Percentiles rank a stretch among this genome's conserved stretches.
These are phyloP conservation scores for Thalassarche chlororhynchos DNA, from an alignment of 2,113 vertebrate genomes.

Conservation along the genomic window DNA sequence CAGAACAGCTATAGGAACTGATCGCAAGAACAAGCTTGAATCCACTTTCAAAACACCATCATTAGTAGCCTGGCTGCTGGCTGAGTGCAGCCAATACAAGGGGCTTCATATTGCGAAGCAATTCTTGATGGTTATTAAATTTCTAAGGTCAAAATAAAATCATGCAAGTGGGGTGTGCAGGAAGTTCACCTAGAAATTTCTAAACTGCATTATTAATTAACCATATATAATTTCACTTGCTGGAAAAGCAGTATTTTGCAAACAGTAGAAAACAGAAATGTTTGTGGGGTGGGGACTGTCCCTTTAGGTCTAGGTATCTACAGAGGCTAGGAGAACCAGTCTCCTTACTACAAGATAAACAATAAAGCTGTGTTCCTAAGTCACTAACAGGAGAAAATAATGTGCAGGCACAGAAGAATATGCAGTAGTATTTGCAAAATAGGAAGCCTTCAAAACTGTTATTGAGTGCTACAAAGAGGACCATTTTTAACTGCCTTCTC, in stretches of 20 bases:
- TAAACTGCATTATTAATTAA: neutral
- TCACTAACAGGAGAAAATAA: neutral
- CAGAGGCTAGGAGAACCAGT: neutral
- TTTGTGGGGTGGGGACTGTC: neutral
- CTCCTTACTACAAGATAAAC: neutral
- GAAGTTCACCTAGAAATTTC: neutral
- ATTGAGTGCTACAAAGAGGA: neutral
- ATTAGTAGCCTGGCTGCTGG: neutral
- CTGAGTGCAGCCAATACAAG: neutral
- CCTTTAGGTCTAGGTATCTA: neutral
- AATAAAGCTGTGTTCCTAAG: neutral
- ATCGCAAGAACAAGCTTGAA: neutral
- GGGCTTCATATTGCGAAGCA: neutral
- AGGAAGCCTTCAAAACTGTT: neutral
- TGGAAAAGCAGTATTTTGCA: neutral
- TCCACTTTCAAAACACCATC: neutral
- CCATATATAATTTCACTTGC: neutral
- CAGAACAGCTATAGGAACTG: neutral
- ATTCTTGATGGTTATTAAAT: neutral
- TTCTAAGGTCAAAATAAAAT: neutral
- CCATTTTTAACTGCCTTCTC: neutral
- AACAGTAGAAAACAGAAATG: neutral
- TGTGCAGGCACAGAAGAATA: neutral
- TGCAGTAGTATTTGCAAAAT: neutral
- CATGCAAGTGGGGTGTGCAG: neutral